These are phyloP conservation scores for Drosophila tripunctata DNA, from an alignment of 2,888 invertebrate species.

Conservation along the genomic window DNA sequence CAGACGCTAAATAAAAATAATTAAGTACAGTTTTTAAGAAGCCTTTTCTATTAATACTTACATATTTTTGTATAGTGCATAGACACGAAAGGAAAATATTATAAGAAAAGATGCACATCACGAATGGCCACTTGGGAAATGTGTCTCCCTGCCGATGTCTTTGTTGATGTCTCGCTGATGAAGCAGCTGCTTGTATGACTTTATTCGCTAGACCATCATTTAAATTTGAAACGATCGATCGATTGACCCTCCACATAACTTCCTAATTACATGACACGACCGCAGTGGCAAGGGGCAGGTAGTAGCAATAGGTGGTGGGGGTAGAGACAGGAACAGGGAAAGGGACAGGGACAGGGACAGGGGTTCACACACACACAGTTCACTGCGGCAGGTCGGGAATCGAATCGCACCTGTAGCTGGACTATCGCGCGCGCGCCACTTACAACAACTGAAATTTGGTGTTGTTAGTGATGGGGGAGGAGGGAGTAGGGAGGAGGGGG, in stretches of 20 bases:
- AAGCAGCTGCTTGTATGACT: slow-evolving; percentile 63
- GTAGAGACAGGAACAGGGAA: background rate
- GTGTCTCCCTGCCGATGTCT: background rate
- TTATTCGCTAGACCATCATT: slow-evolving; percentile 54
- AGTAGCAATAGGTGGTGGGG: background rate
- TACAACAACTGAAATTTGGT: slow-evolving; percentile 17
- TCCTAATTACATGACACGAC: slow-evolving; percentile 78
- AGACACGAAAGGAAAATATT: background rate
- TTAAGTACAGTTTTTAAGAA: no score
- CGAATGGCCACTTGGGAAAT: slow-evolving; percentile 52
- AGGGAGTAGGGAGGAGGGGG: background rate
- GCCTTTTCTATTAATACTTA: no score
- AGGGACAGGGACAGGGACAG: background rate
- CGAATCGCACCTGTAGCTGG: slow-evolving; percentile 58
- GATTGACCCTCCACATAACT: slow-evolving; percentile 59
- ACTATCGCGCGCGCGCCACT: slow-evolving; percentile 45
- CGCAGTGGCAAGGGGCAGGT: slow-evolving; percentile 47
- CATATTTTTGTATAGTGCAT: background rate
- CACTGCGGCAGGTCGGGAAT: slow-evolving; percentile 35
- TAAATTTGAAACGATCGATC: slow-evolving; percentile 46
- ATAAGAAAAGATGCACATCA: slow-evolving; percentile 56
- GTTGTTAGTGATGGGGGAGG: slow-evolving; percentile 14
- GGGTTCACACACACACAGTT: background rate
- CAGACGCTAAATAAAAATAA: no score
- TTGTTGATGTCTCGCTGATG: no score